Base-by-base conservation (phyloP, 1,140 invertebrate species). In the Rhizoglyphus robini region DNA sequence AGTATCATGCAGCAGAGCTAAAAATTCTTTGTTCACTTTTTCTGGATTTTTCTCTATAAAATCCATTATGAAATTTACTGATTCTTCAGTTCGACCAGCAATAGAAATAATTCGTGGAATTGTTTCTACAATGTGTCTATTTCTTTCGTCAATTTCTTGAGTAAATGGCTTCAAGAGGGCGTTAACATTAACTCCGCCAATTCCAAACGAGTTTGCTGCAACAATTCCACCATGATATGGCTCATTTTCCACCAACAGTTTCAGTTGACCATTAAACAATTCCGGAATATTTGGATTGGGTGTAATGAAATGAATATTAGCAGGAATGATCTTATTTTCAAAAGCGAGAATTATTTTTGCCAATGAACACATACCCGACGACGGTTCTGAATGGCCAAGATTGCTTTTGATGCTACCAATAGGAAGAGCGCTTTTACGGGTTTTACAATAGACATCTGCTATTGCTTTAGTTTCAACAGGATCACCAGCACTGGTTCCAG, bases 321-420 rank as follows among this genome's bases (percentile, higher is more conserved):
- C 81, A 2, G 94, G 93, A 68, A 98, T 89, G 2, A 86, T 75
- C 32, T 86, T 86, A 30, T 80, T 73, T 76, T 96, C 88, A 86
- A 96, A 93, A 2, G 90, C 86, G 60, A 96, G 83, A 2, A 96
- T 70, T 3, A 90, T 79, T 75, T 97, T 96, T 1, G 87, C 88
- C 54, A 96, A 78, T 0, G 90, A 87, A 73, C 89, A 90, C 0
- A 95, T 74, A 38, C 90, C 70, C 25, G 92, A 96, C 0, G 91
- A 89, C 3, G 92, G 87, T 76, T 98, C 94, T 3, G 92, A 85
- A 72, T 99, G 95, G 0, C 95, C 95, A 89, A 97, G 95, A 76
- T 97, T 99, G 1, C 90, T 93, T 74, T 99, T 99, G 0, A 96
- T 87, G 0, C 93, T 96, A 2, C 95, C 95, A 72, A 99, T 85